A percentile compares a stretch with the other conserved stretches of the same genome.
These are phyloP conservation scores for Otus scops DNA, from an alignment of 2,797 vertebrate genomes.

Conservation along the genomic window DNA sequence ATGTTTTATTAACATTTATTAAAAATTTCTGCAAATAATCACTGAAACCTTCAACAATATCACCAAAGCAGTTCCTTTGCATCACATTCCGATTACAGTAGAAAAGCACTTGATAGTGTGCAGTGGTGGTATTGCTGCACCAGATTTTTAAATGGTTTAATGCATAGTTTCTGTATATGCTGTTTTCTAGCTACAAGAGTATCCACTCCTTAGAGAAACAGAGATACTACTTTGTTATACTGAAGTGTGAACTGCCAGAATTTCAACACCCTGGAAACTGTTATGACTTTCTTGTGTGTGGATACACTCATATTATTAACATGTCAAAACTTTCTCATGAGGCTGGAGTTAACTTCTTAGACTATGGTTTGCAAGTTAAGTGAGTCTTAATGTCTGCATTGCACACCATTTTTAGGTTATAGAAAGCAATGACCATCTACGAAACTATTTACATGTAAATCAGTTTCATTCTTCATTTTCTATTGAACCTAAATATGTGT, in stretches of 20 bases:
- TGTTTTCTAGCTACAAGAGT: not conserved
- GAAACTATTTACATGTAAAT: not conserved
- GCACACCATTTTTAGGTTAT: not conserved
- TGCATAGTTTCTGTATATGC: not conserved
- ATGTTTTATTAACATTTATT: not conserved
- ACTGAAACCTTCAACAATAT: not conserved
- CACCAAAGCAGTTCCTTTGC: not conserved
- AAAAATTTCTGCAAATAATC: not conserved
- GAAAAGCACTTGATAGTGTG: not conserved
- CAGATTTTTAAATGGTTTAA: not conserved
- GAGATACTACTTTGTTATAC: not conserved
- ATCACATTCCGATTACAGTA: not conserved
- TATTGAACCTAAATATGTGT: not conserved
- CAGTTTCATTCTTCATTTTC: not conserved
- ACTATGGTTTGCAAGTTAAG: not conserved
- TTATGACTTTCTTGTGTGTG: not conserved
- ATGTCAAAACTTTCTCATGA: not conserved
- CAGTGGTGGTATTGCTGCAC: not conserved
- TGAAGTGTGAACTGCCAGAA: not conserved
- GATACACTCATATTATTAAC: not conserved
- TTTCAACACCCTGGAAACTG: not conserved
- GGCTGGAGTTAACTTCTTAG: not conserved
- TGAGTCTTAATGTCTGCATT: not conserved
- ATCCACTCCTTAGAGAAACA: not conserved
- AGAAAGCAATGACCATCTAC: not conserved